A percentile compares a stretch with the other conserved stretches of the same genome.
phyloP scores from a whole-genome alignment of 2,888 invertebrate species.

The Torymus tubicola region DNA sequence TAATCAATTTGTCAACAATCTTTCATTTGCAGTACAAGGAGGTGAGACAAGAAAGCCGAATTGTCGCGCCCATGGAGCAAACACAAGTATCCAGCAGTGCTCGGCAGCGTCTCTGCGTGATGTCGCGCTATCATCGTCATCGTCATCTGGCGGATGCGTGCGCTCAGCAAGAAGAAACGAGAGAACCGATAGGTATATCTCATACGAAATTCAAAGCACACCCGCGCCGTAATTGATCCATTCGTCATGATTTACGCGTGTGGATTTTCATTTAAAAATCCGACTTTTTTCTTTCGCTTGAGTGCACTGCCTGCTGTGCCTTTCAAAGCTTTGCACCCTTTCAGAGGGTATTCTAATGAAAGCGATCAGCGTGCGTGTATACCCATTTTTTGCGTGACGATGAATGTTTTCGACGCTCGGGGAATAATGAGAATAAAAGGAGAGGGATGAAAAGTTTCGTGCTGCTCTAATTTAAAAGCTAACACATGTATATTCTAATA shows the following conservation, averaged over 20 bases:
- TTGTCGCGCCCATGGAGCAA: background rate
- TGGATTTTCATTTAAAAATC: conserved; percentile 30
- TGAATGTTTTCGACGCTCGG: background rate
- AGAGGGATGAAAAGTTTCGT: background rate
- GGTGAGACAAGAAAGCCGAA: background rate
- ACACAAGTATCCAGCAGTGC: conserved; percentile 62
- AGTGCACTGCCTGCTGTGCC: conserved; percentile 4
- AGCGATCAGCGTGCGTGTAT: background rate
- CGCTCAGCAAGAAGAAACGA: conserved; percentile 37
- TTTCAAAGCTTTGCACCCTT: conserved; percentile 16
- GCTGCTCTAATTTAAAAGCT: background rate
- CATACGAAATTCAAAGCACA: conserved; percentile 31
- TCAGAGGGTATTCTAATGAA: conserved; percentile 2
- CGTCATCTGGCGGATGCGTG: conserved; percentile 64
- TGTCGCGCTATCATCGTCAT: conserved; percentile 67
- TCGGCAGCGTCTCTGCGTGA: conserved; percentile 64
- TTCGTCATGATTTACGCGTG: conserved; percentile 62
- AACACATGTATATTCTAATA: no score
- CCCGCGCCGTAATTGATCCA: conserved; percentile 62
- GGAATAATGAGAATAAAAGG: background rate
- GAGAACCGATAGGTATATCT: background rate
- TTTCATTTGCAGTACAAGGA: no score
- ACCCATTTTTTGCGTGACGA: conserved; percentile 9
- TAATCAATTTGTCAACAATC: no score
- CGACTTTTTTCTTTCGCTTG: background rate